Evolutionary conservation across 2,797 vertebrate genomes (phyloP), one percentile per base, ranked within the genome.

Genomic region (Chrysocyon brachyurus): DNA sequence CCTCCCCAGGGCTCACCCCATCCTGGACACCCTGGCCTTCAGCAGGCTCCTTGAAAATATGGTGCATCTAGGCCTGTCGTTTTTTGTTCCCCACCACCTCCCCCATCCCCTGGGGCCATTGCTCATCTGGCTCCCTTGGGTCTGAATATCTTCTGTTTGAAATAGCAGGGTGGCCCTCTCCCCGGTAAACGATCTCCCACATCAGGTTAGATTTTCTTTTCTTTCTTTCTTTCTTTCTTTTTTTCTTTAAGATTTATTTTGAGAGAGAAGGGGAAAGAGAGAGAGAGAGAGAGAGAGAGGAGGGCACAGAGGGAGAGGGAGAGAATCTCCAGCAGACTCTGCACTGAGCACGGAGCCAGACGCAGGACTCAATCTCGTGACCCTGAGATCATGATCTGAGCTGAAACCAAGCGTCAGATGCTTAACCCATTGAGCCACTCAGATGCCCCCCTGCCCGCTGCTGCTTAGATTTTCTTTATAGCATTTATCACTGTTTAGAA

Each of bases 61-160:
- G 12, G 4, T 0, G 8, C 1, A 3, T 56, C 4, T 46, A n/a
- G 61, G 40, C 10, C 26, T 12, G 0, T 16, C 2, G 1, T 6
- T 19, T 64, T 87, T 24, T 6, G n/a, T 63, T 24, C 22, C 16
- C 2, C 3, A 5, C 40, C 40, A 22, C 57, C 33, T 61, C 61
- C n/a, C 28, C 19, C 36, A 89, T 8, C 73, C 28, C 22, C 49
- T 1, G 22, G 57, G 63, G 22, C 2, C 46, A 59, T 12, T 52
- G 15, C 4, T 1, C 6, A 31, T 28, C 77, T 70, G 46, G n/a
- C 15, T 81, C 12, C 40, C 57, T 33, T 22, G 5, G 63, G 52
- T 49, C 64, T 88, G 75, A 52, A 70, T 57, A 33, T 6, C 56
- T 12, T 5, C 2, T 17, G n/a, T 77, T 17, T 87, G 24, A 95